These are phyloP conservation scores for Catocala fraxini DNA, from an alignment of 2,888 invertebrate species.

Conservation along the genomic window DNA sequence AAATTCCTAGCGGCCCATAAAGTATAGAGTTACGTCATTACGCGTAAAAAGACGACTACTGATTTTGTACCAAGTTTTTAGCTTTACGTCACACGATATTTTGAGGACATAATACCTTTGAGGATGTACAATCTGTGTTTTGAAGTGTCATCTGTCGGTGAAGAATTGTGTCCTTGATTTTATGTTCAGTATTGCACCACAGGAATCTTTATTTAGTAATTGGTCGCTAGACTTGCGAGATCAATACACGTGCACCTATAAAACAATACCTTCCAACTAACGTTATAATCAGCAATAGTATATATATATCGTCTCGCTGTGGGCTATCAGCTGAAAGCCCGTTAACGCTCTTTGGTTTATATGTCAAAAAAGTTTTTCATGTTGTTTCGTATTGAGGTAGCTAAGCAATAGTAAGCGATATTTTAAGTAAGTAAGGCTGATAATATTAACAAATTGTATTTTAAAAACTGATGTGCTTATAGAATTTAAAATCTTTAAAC, in stretches of 20 bases:
- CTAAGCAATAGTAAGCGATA: no score
- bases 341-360: no score
- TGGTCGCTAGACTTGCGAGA: no score
- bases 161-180: neutral
- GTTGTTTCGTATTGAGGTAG: no score
- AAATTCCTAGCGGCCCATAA: constrained; percentile 80
- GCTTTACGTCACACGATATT: constrained; percentile 50
- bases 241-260: no score
- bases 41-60: constrained; percentile 54
- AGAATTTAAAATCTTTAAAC: constrained; percentile 39
- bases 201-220: neutral
- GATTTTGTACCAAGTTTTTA: constrained; percentile 48
- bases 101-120: constrained; percentile 44
- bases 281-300: no score
- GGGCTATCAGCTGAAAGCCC: no score
- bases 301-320: no score
- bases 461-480: constrained; percentile 4
- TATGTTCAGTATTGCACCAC: neutral
- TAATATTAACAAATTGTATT: no score
- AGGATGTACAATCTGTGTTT: constrained; percentile 24
- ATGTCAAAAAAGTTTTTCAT: no score
- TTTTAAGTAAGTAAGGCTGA: no score
- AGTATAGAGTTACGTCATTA: constrained; percentile 86
- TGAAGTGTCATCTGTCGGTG: constrained; percentile 10
- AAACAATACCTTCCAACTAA: no score